These are phyloP conservation scores for Stenolophus ochropezus DNA, from an alignment of 2,888 invertebrate species.

Conservation along the genomic window DNA sequence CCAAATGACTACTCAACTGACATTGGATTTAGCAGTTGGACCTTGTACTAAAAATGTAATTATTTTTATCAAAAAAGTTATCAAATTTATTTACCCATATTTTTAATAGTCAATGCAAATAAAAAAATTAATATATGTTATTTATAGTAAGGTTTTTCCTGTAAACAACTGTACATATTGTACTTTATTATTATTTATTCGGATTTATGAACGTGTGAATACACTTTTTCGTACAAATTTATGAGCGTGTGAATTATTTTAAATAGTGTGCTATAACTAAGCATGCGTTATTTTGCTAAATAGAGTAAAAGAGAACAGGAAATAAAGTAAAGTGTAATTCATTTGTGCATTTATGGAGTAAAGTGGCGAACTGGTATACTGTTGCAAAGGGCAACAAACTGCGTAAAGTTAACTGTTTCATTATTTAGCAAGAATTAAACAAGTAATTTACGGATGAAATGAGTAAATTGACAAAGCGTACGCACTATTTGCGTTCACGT, in stretches of 20 bases:
- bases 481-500: constrained; percentile 34
- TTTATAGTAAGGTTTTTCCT: too few species aligned
- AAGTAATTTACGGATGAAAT: constrained; percentile 39
- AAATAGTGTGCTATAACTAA: background rate
- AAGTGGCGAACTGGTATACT: background rate
- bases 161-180: too few species aligned
- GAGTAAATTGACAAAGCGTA: constrained; percentile 41
- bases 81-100: background rate
- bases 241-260: background rate
- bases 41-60: background rate
- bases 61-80: background rate
- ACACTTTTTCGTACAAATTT: background rate
- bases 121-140: too few species aligned
- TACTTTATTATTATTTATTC: too few species aligned
- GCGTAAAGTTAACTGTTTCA: constrained; percentile 39
- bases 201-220: background rate
- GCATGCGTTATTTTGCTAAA: background rate
- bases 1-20: background rate
- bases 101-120: too few species aligned
- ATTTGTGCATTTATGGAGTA: background rate
- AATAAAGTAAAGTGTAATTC: background rate
- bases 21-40: background rate
- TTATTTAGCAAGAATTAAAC: constrained; percentile 44
- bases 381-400: constrained; percentile 37
- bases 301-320: background rate